phyloP scores from a whole-genome alignment of 2,113 vertebrate genomes.

The Pterocles burchelli region DNA sequence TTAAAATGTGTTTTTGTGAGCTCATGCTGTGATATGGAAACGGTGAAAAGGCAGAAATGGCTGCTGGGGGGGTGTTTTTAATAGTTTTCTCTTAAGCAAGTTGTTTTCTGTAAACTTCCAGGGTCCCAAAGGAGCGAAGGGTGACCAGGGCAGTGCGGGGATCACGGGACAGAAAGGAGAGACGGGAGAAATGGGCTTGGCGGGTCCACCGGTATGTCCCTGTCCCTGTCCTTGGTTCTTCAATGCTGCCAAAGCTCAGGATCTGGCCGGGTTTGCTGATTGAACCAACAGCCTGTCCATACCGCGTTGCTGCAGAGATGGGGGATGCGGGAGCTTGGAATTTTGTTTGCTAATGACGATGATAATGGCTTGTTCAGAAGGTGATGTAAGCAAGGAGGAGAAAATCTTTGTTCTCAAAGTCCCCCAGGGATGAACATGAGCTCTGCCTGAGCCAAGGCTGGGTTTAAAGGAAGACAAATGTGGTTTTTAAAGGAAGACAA shows the following conservation, averaged over 20 bases:
- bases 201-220: constrained; percentile 83
- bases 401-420: neutral
- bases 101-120: constrained; percentile 51
- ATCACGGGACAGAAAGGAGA: constrained; percentile 86
- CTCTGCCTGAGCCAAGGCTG: neutral
- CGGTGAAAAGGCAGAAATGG: neutral
- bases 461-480: neutral
- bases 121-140: constrained; percentile 86
- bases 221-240: neutral
- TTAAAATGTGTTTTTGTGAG: rapidly evolving
- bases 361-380: neutral
- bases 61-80: neutral
- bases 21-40: rapidly evolving
- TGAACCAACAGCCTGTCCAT: neutral
- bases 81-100: neutral
- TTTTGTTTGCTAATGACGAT: neutral
- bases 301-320: rapidly evolving
- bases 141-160: constrained; percentile 82
- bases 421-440: neutral
- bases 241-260: neutral
- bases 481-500: neutral
- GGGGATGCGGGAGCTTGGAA: neutral
- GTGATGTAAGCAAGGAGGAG: neutral
- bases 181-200: constrained; percentile 82
- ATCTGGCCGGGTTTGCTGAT: neutral